phyloP scores from a whole-genome alignment of 2,797 vertebrate genomes.

The Coregonus sp. region DNA sequence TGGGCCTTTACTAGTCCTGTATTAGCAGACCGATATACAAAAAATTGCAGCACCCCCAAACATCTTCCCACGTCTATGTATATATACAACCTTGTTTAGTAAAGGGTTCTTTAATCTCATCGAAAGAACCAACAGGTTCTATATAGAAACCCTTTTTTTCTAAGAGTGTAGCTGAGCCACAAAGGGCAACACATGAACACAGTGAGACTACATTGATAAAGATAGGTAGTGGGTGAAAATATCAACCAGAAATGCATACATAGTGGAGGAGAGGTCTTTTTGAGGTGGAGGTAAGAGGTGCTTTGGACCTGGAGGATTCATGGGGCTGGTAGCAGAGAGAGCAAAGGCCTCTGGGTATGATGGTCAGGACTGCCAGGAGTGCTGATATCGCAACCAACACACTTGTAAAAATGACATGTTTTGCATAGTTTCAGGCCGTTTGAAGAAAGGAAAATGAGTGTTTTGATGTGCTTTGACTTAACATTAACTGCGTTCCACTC shows the following conservation, averaged over 20 bases:
- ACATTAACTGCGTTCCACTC: too few relatives aligned
- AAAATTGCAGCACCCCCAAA: too few relatives aligned
- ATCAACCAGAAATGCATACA: conserved; percentile 20
- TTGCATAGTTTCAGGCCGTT: too few relatives aligned
- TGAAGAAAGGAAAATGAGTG: background rate
- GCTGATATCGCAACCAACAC: background rate
- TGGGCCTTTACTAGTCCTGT: too few relatives aligned
- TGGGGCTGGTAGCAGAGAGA: background rate
- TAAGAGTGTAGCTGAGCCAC: background rate
- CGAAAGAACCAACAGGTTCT: too few relatives aligned
- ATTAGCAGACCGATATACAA: too few relatives aligned
- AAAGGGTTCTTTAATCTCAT: too few relatives aligned
- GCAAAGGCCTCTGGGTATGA: background rate
- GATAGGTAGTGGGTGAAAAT: background rate
- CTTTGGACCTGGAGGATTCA: conserved; percentile 13
- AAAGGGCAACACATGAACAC: conserved; percentile 11
- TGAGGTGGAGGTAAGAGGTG: background rate
- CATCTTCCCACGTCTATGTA: too few relatives aligned
- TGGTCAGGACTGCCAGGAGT: background rate
- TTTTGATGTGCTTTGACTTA: background rate
- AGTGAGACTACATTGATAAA: conserved; percentile 19
- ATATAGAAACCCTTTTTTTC: too few relatives aligned
- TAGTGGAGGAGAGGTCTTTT: conserved; percentile 3
- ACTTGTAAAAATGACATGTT: too few relatives aligned
- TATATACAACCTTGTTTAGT: too few relatives aligned